Percentiles rank a stretch among this genome's conserved stretches.
Conservation (phyloP, 2,797 vertebrate species). For the Chloroceryle amazona region DNA sequence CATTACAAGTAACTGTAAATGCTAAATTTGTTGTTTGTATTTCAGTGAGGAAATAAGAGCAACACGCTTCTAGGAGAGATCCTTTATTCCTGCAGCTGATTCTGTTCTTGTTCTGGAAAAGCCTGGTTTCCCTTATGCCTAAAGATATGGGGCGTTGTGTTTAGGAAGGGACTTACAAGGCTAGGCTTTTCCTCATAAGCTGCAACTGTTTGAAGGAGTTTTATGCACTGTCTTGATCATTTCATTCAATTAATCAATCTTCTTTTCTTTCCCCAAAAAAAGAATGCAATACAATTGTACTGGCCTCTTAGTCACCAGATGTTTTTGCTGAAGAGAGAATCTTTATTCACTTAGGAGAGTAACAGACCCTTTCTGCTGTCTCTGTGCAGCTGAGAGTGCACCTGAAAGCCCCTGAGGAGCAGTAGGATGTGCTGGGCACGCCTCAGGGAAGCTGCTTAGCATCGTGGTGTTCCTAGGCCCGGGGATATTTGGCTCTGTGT, state of each 20-base stretch:
- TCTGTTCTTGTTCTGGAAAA: not conserved
- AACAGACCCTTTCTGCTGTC: not conserved
- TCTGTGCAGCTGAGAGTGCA: not conserved
- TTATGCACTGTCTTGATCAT: not conserved
- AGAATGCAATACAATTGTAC: not conserved
- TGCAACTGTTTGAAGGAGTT: not conserved
- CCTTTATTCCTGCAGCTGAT: not conserved
- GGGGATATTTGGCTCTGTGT: not conserved
- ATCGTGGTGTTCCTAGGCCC: not conserved
- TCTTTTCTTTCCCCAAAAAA: not conserved
- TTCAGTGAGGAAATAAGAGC: not conserved
- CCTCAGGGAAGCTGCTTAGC: fast-evolving
- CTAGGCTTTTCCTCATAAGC: not conserved
- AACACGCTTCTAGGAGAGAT: not conserved
- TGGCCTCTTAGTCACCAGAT: not conserved
- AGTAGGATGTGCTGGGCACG: not conserved
- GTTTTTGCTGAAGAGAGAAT: not conserved
- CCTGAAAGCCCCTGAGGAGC: not conserved
- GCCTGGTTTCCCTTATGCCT: not conserved
- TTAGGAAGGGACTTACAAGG: not conserved
- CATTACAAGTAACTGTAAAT: not conserved
- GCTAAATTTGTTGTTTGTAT: not conserved
- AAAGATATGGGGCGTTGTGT: fast-evolving
- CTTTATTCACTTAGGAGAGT: not conserved
- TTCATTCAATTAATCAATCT: not conserved